phyloP scores from a whole-genome alignment of 2,797 vertebrate genomes.

The Sus cebifrons region DNA sequence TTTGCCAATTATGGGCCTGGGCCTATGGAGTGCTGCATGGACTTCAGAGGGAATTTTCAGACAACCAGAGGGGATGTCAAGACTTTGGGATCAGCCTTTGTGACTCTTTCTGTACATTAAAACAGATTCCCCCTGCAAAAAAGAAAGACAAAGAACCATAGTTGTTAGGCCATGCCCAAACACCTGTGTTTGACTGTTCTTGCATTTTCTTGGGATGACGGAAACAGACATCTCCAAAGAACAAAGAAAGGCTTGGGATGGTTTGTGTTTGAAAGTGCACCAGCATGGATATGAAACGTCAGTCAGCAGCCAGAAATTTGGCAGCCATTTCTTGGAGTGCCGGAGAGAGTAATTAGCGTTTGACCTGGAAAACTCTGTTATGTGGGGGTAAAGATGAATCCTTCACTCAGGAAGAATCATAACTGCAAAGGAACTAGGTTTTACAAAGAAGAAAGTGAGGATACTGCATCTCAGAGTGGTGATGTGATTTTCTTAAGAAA shows the following conservation, averaged over 20 bases:
- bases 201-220: constrained; percentile 84
- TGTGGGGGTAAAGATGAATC: neutral
- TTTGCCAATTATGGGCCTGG: constrained; percentile 75
- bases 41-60: constrained; percentile 76
- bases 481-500: neutral
- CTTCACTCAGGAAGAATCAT: neutral
- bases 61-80: constrained; percentile 59
- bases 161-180: constrained; percentile 86
- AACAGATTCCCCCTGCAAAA: constrained; percentile 79
- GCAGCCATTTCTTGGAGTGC: constrained; percentile 63
- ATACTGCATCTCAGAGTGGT: neutral
- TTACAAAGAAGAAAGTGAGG: neutral
- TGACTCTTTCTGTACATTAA: constrained; percentile 75
- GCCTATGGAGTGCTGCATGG: neutral
- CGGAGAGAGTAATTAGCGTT: constrained; percentile 57
- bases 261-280: constrained; percentile 86
- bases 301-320: constrained; percentile 82
- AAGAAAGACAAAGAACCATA: constrained; percentile 71
- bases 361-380: constrained; percentile 34
- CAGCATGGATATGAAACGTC: constrained; percentile 82
- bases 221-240: constrained; percentile 80
- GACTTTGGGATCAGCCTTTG: constrained; percentile 63
- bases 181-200: constrained; percentile 88
- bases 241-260: constrained; percentile 86
- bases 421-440: neutral